Evolutionary conservation across 2,888 invertebrate species (phyloP).

Genomic region (Hydroisotoma schaefferi): DNA sequence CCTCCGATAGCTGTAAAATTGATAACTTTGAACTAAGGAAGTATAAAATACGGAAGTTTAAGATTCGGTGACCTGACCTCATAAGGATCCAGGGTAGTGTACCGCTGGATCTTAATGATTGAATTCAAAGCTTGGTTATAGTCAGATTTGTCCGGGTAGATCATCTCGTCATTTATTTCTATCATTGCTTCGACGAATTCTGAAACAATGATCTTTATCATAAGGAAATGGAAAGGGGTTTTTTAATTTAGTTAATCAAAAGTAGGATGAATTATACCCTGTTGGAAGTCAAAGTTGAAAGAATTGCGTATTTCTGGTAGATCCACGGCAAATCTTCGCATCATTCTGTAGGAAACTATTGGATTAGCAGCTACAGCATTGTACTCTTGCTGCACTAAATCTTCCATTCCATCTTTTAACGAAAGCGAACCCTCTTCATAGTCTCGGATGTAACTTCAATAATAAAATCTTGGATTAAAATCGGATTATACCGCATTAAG

Average conservation of each 20-base stretch:
- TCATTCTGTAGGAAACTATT: not conserved
- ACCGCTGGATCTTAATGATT: not conserved
- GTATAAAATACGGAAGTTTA: not conserved
- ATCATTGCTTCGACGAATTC: not conserved
- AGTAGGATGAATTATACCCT: no score
- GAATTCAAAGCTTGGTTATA: not conserved
- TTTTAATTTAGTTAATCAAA: no score
- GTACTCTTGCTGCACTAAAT: constrained; percentile 14
- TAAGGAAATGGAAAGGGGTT: no score
- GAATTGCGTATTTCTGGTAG: constrained; percentile 1
- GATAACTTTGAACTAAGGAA: no score
- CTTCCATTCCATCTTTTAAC: not conserved
- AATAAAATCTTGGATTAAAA: no score
- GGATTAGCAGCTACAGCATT: not conserved
- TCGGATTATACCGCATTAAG: no score
- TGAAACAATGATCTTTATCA: no score
- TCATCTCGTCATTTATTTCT: not conserved
- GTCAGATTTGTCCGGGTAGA: not conserved
- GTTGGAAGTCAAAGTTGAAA: no score
- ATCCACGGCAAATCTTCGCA: not conserved
- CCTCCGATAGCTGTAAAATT: not conserved
- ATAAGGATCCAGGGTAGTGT: not conserved
- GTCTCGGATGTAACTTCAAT: constrained; percentile 21
- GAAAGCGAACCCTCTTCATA: constrained; percentile 15
- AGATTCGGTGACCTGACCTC: not conserved